Conservation (phyloP, 2,888 invertebrate genomes). For the Tinea semifulvella region DNA sequence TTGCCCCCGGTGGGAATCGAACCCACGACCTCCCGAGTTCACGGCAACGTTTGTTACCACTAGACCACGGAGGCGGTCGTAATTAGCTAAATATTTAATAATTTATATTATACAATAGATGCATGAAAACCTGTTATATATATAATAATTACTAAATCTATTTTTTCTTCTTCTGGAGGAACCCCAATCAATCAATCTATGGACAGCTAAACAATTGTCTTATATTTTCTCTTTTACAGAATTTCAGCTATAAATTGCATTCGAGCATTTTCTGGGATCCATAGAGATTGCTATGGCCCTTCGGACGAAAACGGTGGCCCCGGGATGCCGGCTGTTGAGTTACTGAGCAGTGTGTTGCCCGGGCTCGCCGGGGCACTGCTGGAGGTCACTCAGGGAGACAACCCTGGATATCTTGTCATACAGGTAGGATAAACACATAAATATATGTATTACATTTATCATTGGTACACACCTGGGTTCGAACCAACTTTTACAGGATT, state of each 20-base stretch:
- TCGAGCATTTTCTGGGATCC: conserved; percentile 69
- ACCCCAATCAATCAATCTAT: no score
- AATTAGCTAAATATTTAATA: no score
- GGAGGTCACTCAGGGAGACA: conserved; percentile 62
- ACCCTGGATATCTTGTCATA: conserved; percentile 63
- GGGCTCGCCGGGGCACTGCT: conserved; percentile 69
- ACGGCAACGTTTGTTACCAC: no score
- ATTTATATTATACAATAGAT: no score
- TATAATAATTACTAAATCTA: background rate
- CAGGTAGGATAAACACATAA: background rate
- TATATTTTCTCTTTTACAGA: conserved; percentile 28
- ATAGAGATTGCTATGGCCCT: conserved; percentile 40
- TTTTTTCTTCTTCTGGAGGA: background rate
- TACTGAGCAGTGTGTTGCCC: conserved; percentile 70
- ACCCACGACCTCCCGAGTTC: no score
- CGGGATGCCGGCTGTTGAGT: conserved; percentile 57
- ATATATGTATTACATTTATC: background rate
- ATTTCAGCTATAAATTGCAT: conserved; percentile 66
- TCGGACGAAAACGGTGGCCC: conserved; percentile 19
- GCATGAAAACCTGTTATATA: background rate
- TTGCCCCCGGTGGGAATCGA: no score
- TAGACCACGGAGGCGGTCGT: no score
- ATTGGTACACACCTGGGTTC: no score
- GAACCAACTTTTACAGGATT: no score
- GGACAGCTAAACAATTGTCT: no score